Conservation (phyloP, 2,888 invertebrate genomes). For the Blomia tropicalis region DNA sequence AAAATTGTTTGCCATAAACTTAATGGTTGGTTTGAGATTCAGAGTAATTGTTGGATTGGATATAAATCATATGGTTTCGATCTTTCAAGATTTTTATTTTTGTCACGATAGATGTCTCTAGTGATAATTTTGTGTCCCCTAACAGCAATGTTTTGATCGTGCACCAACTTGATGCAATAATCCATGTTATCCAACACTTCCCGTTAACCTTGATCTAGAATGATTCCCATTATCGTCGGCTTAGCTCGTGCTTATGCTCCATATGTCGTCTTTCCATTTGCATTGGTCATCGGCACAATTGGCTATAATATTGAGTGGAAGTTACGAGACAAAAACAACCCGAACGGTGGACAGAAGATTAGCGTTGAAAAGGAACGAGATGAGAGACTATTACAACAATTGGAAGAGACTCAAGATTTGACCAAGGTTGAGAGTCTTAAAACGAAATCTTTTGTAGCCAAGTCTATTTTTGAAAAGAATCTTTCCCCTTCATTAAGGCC, state of each 20-base stretch:
- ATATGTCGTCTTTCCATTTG: slow-evolving; percentile 62
- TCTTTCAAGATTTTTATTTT: no score
- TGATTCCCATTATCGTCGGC: slow-evolving; percentile 43
- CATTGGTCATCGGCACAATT: slow-evolving; percentile 60
- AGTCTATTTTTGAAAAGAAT: slow-evolving; percentile 40
- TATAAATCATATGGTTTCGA: no score
- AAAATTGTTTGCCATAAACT: no score
- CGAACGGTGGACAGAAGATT: slow-evolving; percentile 25
- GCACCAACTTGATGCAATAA: no score
- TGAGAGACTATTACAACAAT: slow-evolving; percentile 27
- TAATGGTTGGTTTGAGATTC: no score
- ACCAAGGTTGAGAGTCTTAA: slow-evolving; percentile 51
- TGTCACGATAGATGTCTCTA: no score
- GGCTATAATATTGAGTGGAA: slow-evolving; percentile 64
- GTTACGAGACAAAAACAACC: slow-evolving; percentile 27
- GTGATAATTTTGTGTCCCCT: no score
- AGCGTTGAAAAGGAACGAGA: slow-evolving; percentile 28
- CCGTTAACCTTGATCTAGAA: slow-evolving; percentile 27
- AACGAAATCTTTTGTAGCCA: slow-evolving; percentile 43
- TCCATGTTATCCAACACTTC: no score
- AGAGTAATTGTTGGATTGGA: no score
- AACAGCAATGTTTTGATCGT: no score
- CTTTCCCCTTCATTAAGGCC: slow-evolving; percentile 34
- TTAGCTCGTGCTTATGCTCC: slow-evolving; percentile 56
- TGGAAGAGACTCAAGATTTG: slow-evolving; percentile 32